Percentiles rank a stretch among this genome's conserved stretches.
phyloP scores from a whole-genome alignment of 1,140 invertebrate species.

The Drosophila baimaii region DNA sequence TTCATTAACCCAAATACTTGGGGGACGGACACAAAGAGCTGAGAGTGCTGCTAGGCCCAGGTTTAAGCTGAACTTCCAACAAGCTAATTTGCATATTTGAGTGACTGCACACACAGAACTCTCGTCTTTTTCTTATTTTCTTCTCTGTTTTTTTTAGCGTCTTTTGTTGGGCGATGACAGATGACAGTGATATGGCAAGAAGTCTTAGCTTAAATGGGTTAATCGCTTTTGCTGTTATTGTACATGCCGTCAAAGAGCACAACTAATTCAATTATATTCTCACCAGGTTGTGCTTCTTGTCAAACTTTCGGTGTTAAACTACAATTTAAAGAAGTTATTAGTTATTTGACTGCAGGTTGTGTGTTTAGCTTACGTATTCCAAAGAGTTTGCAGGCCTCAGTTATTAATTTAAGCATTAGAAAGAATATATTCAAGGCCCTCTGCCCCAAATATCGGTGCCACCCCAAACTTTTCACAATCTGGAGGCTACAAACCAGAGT shows the following conservation, averaged over 20 bases:
- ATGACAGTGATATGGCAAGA: constrained; percentile 51
- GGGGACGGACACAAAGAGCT: constrained; percentile 14
- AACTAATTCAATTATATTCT: constrained; percentile 34
- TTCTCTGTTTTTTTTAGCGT: background rate
- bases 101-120: constrained; percentile 70
- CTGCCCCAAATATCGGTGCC: background rate
- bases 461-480: background rate
- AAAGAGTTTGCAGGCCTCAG: background rate
- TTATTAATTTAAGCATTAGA: background rate
- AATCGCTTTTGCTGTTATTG: constrained; percentile 31
- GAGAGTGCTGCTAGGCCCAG: constrained; percentile 48
- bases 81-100: constrained; percentile 83
- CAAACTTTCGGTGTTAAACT: constrained; percentile 20
- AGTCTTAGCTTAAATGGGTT: constrained; percentile 32
- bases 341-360: background rate
- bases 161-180: constrained; percentile 45
- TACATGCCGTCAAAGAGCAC: constrained; percentile 26
- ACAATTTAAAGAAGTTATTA: constrained; percentile 12
- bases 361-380: background rate
- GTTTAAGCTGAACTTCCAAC: constrained; percentile 69
- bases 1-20: constrained; percentile 79
- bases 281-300: background rate
- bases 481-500: background rate
- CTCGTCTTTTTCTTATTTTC: constrained; percentile 40
- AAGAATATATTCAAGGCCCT: background rate